These are phyloP conservation scores for Drosophila robusta DNA, from an alignment of 2,888 invertebrate species.

Conservation along the genomic window DNA sequence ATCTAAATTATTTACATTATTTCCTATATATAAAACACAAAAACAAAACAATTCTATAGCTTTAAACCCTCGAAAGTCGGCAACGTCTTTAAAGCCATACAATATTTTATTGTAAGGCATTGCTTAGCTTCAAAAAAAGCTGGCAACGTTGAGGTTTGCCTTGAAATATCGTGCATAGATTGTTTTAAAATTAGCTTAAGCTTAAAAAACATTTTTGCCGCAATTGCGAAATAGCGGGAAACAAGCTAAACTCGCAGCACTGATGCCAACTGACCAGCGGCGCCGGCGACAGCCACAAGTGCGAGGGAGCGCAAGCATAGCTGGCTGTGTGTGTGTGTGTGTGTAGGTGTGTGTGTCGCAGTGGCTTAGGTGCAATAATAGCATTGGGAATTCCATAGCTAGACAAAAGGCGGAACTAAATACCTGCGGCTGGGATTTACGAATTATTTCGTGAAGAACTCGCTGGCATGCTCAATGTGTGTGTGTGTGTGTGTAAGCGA, in stretches of 20 bases:
- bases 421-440: conserved; percentile 80
- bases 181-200: no score
- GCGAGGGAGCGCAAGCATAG: conserved; percentile 29
- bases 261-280: conserved; percentile 72
- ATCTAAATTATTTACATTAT: no score
- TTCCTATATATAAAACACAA: no score
- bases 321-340: not conserved
- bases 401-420: conserved; percentile 81
- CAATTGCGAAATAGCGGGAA: not conserved
- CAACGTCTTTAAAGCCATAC: no score
- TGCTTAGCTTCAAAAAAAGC: no score
- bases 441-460: conserved; percentile 64
- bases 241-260: not conserved
- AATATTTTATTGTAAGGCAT: no score
- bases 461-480: conserved; percentile 3
- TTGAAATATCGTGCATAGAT: no score
- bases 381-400: conserved; percentile 78
- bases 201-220: not conserved
- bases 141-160: no score
- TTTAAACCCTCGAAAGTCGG: no score
- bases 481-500: conserved; percentile 1
- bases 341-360: conserved; percentile 25
- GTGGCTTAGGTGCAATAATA: conserved; percentile 79
- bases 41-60: no score
- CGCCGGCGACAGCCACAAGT: conserved; percentile 67